phyloP scores from a whole-genome alignment of 2,113 vertebrate species.

The Gopherus evgoodei region DNA sequence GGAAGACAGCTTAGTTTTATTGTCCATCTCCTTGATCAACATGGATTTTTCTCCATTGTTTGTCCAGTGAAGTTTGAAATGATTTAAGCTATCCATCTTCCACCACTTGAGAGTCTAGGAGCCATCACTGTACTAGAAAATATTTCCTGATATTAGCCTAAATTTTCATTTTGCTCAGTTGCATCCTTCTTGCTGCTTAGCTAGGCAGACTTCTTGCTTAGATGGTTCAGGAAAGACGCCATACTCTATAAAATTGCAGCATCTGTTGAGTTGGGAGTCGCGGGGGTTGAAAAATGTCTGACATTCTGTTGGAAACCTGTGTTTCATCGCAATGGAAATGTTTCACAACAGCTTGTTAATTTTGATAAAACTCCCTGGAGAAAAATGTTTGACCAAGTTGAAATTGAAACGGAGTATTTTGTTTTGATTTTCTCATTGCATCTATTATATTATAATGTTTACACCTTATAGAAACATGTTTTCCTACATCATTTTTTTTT shows the following conservation, averaged over 20 bases:
- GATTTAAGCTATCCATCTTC: background rate
- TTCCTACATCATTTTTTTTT: too few species aligned
- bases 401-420: too few species aligned
- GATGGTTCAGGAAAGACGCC: background rate
- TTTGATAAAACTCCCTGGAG: background rate
- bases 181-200: background rate
- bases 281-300: background rate
- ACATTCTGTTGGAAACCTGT: background rate
- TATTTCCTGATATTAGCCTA: background rate
- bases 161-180: background rate
- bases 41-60: background rate
- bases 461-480: too few species aligned
- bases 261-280: background rate
- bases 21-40: rapidly evolving
- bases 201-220: background rate
- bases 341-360: background rate
- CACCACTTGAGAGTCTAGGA: background rate
- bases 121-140: background rate
- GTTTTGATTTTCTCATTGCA: background rate
- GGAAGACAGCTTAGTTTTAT: background rate
- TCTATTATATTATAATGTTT: background rate
- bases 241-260: background rate
- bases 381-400: too few species aligned
- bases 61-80: background rate
- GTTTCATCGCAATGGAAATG: background rate